Evolutionary conservation across 1,140 invertebrate species (phyloP), one percentile per base, ranked within the genome.

Genomic region (Tetranychus urticae): DNA sequence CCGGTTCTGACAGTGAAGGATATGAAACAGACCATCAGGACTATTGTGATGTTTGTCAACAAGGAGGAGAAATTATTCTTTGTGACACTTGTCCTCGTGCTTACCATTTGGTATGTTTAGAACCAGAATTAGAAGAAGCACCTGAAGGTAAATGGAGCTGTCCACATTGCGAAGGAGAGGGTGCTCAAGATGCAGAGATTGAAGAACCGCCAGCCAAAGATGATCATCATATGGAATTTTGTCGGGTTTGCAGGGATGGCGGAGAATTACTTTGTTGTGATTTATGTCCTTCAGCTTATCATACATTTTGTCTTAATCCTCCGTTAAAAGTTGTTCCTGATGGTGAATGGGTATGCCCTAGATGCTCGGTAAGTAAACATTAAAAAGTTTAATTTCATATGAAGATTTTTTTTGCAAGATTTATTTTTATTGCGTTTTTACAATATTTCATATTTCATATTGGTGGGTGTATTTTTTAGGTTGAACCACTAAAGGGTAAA

Each of bases 121-220:
- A 99, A 67, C 93, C 94, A 0, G 93, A 98, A 74, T 74, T 98
- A 61, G 94, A 98, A 70, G 92, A 98, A 70, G 89, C 93, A 1
- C 93, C 93, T 1, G 93, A 98, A 77, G 90, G 96, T 31, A 91
- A 93, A 74, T 99, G 96, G 96, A 96, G 89, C 56, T 99, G 96
- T 76, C 92, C 94, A 13, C 89, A 94, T 73, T 99, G 96, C 74
- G 68, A 70, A 59, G 83, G 83, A 64, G 86, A 90, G 76, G 86
- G 85, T 68, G 82, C 81, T 64, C 78, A 81, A 66, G 84, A 85
- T 65, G 79, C 85, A 70, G 85, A 86, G 64, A 88, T 91, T 65
- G 72, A 75, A 55, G 68, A 68, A 56, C 57, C 55, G 34, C 31
- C 62, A 46, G 46, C 55, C 50, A 56, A 66, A 67, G 56, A 65